Evolutionary conservation across 1,140 invertebrate species (phyloP).

Genomic region (Adelges cooleyi): DNA sequence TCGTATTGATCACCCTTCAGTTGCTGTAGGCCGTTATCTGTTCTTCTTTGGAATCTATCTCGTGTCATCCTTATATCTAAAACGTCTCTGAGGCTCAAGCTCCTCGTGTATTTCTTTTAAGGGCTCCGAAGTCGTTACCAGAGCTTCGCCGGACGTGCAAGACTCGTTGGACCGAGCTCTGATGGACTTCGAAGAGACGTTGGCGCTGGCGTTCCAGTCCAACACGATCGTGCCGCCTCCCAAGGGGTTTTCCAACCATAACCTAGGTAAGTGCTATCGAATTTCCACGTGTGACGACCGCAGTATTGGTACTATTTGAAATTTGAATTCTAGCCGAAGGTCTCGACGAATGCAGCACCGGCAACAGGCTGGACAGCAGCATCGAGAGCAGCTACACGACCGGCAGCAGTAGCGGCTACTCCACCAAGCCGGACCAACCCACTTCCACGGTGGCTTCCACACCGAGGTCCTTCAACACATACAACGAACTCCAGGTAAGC

Average conservation of each 20-base stretch:
- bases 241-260: not conserved
- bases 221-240: conserved; percentile 19
- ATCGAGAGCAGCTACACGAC: not conserved
- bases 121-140: not conserved
- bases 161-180: conserved; percentile 33
- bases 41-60: too few relatives aligned
- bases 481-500: conserved; percentile 34
- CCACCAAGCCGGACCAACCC: conserved; percentile 33
- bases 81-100: too few relatives aligned
- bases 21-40: too few relatives aligned
- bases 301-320: not conserved
- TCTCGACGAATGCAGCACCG: not conserved
- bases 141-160: conserved; percentile 29
- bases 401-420: conserved; percentile 21
- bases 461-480: conserved; percentile 37
- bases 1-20: too few relatives aligned
- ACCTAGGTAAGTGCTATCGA: not conserved
- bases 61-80: too few relatives aligned
- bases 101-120: too few relatives aligned
- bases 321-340: conserved; percentile 9
- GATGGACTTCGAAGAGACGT: conserved; percentile 59
- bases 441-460: not conserved
- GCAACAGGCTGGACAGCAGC: conserved; percentile 8
- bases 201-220: conserved; percentile 42
- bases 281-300: not conserved